Evolutionary conservation across 2,888 invertebrate species (phyloP).

Genomic region (Chalcis sispes): DNA sequence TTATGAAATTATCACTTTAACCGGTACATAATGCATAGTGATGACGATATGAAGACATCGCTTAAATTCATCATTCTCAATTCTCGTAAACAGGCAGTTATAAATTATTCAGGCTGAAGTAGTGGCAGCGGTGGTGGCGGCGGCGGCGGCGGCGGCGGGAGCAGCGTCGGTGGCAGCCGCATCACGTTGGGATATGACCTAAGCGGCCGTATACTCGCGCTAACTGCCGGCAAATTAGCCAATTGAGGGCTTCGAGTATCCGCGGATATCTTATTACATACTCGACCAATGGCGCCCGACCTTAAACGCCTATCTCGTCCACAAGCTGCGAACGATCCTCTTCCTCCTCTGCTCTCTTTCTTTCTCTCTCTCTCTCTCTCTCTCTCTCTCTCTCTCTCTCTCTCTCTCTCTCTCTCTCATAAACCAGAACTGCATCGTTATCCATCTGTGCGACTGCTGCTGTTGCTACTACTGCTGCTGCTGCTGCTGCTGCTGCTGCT

Average conservation of each 20-base stretch:
- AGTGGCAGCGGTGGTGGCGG: neutral
- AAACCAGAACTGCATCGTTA: slow-evolving; percentile 36
- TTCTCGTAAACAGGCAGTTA: slow-evolving; percentile 77
- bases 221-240: slow-evolving; percentile 76
- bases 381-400: neutral
- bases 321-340: slow-evolving; percentile 64
- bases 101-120: slow-evolving; percentile 76
- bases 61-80: slow-evolving; percentile 76
- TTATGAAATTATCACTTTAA: slow-evolving; percentile 53
- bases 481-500: neutral
- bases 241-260: slow-evolving; percentile 77
- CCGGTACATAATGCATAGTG: slow-evolving; percentile 53
- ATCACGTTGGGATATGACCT: slow-evolving; percentile 73
- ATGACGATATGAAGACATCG: slow-evolving; percentile 60
- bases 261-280: slow-evolving; percentile 77
- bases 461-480: neutral
- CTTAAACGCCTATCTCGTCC: slow-evolving; percentile 64
- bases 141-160: slow-evolving; percentile 63
- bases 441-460: slow-evolving; percentile 3
- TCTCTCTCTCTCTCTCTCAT: neutral
- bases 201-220: slow-evolving; percentile 73
- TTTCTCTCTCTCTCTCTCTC: neutral
- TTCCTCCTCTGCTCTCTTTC: slow-evolving; percentile 62
- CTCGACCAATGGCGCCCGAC: slow-evolving; percentile 71
- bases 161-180: slow-evolving; percentile 55